Percentiles rank a stretch among this genome's conserved stretches.
Evolutionary conservation across 2,888 invertebrate species (phyloP).

Genomic region (Thecocarcelia acutangulata): DNA sequence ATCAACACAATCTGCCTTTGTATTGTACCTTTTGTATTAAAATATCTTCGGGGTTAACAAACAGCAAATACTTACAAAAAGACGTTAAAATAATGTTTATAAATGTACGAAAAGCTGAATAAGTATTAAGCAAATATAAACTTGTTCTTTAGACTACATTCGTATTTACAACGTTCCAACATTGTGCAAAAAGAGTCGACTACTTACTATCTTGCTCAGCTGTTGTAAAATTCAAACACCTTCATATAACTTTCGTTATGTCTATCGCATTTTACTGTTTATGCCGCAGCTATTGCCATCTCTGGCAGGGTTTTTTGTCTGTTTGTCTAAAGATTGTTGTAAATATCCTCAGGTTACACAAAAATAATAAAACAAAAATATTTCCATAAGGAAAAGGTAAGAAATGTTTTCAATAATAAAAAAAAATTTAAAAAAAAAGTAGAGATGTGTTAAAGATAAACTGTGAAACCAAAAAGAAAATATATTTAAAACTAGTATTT

Average conservation of each 20-base stretch:
- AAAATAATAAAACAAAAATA: constrained; percentile 47
- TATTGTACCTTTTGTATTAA: constrained; percentile 57
- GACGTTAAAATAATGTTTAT: constrained; percentile 6
- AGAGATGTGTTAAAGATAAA: constrained; percentile 7
- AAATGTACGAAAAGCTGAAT: background rate
- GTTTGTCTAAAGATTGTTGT: constrained; percentile 51
- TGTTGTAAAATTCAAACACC: too few species aligned
- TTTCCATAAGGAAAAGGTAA: constrained; percentile 50
- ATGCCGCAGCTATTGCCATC: background rate
- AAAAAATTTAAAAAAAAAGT: background rate
- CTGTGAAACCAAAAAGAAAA: background rate
- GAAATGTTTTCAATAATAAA: constrained; percentile 7
- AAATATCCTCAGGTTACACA: constrained; percentile 57
- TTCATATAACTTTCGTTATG: too few species aligned
- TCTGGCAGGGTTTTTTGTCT: background rate
- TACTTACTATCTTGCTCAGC: too few species aligned
- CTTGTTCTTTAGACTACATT: background rate
- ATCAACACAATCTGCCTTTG: constrained; percentile 62
- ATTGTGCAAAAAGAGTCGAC: background rate
- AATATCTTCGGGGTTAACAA: constrained; percentile 66
- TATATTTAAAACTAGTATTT: too few species aligned
- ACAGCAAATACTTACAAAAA: constrained; percentile 51
- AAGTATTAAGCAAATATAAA: constrained; percentile 37
- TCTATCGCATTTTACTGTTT: background rate
- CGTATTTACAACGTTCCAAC: background rate